Percentiles rank a stretch among this genome's conserved stretches.
Evolutionary conservation across 2,888 invertebrate species (phyloP).

Genomic region (Chymomyza amoena): DNA sequence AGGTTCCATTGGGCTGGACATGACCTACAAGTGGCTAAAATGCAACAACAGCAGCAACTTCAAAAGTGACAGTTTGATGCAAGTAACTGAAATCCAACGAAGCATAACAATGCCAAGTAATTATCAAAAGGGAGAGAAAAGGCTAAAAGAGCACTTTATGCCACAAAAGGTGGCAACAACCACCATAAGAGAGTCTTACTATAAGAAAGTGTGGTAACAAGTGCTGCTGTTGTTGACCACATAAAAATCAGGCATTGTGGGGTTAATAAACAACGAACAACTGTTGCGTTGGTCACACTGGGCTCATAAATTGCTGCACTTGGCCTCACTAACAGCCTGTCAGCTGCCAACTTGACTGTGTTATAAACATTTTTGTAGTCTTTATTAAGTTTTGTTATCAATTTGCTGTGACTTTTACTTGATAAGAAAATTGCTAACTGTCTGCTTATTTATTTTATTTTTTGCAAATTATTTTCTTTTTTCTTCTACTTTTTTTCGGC

Average conservation of each 20-base stretch:
- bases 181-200: neutral
- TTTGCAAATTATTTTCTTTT: neutral
- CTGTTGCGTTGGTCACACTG: neutral
- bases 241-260: neutral
- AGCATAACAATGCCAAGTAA: conserved; percentile 44
- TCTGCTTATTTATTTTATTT: neutral
- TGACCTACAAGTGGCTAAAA: conserved; percentile 24
- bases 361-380: neutral
- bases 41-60: neutral
- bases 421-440: neutral
- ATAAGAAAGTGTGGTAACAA: conserved; percentile 3
- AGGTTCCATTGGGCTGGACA: conserved; percentile 32
- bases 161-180: neutral
- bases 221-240: neutral
- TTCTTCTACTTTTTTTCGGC: conserved; percentile 9
- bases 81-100: conserved; percentile 41
- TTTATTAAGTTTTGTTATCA: conserved; percentile 35
- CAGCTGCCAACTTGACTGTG: neutral
- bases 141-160: neutral
- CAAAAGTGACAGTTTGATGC: conserved; percentile 41
- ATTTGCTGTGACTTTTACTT: conserved; percentile 15
- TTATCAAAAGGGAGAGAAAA: conserved; percentile 28
- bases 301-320: conserved; percentile 54
- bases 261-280: neutral
- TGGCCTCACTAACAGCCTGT: conserved; percentile 14